Evolutionary conservation across 2,797 vertebrate species (phyloP).

Genomic region (Merluccius polli): DNA sequence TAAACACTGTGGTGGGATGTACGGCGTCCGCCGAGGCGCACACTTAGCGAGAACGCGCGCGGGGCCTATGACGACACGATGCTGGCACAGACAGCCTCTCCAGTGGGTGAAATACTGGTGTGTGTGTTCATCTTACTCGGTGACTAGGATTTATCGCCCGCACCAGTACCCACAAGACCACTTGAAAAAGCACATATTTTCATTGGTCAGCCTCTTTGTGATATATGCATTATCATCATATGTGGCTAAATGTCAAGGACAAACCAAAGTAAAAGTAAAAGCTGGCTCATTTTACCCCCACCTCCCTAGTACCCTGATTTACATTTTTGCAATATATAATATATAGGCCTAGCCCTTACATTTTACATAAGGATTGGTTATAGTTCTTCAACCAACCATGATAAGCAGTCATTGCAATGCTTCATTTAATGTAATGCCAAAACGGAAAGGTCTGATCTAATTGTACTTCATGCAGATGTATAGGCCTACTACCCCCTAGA

Average conservation of each 20-base stretch:
- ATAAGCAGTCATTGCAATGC: not conserved
- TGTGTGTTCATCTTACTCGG: not conserved
- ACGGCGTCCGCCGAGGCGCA: conserved; percentile 46
- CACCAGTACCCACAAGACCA: not conserved
- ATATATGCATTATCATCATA: not conserved
- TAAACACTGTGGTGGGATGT: not conserved
- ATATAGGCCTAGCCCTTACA: not conserved
- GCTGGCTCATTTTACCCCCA: not conserved
- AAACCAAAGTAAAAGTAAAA: not conserved
- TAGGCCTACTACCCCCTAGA: too few relatives aligned
- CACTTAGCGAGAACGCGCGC: not conserved
- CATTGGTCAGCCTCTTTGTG: not conserved
- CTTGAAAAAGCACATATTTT: not conserved
- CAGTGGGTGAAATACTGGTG: too few relatives aligned
- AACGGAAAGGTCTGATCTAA: not conserved
- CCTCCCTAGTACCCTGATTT: not conserved
- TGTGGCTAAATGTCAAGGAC: not conserved
- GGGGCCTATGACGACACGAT: too few relatives aligned
- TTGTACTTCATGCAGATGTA: not conserved
- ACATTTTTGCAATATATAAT: not conserved
- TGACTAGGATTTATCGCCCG: not conserved
- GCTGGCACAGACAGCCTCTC: too few relatives aligned
- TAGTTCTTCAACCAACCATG: not conserved
- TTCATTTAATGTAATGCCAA: not conserved
- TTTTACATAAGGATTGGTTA: not conserved